Percentiles rank a stretch among this genome's conserved stretches.
Evolutionary conservation across 2,888 invertebrate species (phyloP).

Genomic region (Morpho helenor): DNA sequence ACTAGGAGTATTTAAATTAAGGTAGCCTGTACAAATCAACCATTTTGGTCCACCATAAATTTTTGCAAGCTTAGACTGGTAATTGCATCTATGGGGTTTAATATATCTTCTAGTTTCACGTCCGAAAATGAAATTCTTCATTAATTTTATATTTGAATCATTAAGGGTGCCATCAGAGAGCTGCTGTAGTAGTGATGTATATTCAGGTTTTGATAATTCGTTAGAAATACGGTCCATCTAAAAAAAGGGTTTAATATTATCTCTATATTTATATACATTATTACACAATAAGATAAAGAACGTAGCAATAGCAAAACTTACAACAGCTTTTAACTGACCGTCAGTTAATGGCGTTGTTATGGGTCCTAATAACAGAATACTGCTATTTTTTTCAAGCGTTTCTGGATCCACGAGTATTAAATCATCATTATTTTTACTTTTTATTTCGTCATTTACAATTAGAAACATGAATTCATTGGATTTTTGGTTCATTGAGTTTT

Average conservation of each 20-base stretch:
- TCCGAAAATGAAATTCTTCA: constrained; percentile 55
- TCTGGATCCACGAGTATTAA: constrained; percentile 64
- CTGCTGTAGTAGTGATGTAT: constrained; percentile 55
- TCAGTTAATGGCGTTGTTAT: constrained; percentile 54
- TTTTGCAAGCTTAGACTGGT: constrained; percentile 57
- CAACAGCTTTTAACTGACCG: constrained; percentile 55
- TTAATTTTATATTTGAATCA: constrained; percentile 42
- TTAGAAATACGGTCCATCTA: constrained; percentile 62
- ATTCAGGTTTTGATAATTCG: constrained; percentile 63
- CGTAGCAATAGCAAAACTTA: constrained; percentile 35
- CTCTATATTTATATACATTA: neutral
- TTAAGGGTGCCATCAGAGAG: constrained; percentile 52
- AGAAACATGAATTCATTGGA: constrained; percentile 60
- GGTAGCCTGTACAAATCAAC: constrained; percentile 67
- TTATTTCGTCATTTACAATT: constrained; percentile 66
- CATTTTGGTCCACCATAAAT: constrained; percentile 65
- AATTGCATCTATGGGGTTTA: constrained; percentile 69
- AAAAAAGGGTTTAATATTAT: constrained; percentile 29
- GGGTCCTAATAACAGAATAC: constrained; percentile 63
- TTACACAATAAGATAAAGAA: neutral
- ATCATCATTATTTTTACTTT: constrained; percentile 51
- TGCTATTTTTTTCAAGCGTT: constrained; percentile 60
- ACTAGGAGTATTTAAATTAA: constrained; percentile 65
- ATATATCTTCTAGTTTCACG: constrained; percentile 64
- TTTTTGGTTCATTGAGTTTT: constrained; percentile 10